A percentile compares a stretch with the other conserved stretches of the same genome.
phyloP scores from a whole-genome alignment of 1,140 invertebrate genomes.

The Drosophila eugracilis region DNA sequence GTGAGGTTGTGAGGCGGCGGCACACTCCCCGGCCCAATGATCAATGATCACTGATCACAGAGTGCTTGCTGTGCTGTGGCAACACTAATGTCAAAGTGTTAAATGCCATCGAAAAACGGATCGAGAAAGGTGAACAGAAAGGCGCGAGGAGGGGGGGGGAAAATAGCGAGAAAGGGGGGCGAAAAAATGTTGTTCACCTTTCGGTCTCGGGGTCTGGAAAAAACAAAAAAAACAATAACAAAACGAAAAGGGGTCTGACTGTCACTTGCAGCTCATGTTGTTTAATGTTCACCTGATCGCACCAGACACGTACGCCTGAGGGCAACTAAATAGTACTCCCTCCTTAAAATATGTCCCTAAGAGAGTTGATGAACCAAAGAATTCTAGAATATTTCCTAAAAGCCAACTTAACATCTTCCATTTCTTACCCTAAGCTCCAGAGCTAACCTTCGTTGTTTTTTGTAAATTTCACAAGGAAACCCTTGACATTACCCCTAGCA shows the following conservation, averaged over 20 bases:
- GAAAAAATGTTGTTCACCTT: slow-evolving; percentile 81
- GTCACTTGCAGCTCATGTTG: slow-evolving; percentile 56
- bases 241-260: slow-evolving; percentile 32
- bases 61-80: slow-evolving; percentile 34
- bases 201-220: slow-evolving; percentile 21
- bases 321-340: background rate
- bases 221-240: background rate
- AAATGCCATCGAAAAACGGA: slow-evolving; percentile 51
- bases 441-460: background rate
- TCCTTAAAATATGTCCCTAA: no score
- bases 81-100: slow-evolving; percentile 78
- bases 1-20: no score
- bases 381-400: no score
- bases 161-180: slow-evolving; percentile 18
- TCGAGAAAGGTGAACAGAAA: slow-evolving; percentile 36
- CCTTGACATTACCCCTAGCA: slow-evolving; percentile 16
- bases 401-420: no score
- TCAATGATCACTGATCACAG: slow-evolving; percentile 50
- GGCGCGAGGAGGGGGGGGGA: slow-evolving; percentile 4
- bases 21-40: slow-evolving; percentile 26
- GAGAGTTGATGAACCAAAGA: no score
- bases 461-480: background rate
- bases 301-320: background rate
- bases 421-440: no score
- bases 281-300: slow-evolving; percentile 65